Evolutionary conservation across 1,140 invertebrate genomes (phyloP).

Genomic region (Bombus haemorrhoidalis): DNA sequence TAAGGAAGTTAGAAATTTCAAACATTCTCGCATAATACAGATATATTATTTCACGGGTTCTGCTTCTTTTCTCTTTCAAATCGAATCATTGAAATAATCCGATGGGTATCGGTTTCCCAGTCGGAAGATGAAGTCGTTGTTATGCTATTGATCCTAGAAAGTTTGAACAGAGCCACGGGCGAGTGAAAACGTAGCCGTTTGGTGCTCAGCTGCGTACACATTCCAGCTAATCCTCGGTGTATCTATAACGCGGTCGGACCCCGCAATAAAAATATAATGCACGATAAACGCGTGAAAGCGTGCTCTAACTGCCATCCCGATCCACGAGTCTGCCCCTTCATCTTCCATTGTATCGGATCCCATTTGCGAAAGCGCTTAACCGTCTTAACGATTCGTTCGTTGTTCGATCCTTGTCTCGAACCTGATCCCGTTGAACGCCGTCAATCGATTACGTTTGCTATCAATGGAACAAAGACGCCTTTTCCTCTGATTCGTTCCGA

Average conservation of each 20-base stretch:
- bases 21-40: background rate
- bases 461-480: conserved; percentile 22
- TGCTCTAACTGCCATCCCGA: conserved; percentile 26
- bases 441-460: conserved; percentile 45
- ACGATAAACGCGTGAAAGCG: conserved; percentile 69
- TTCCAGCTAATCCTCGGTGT: conserved; percentile 65
- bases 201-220: conserved; percentile 70
- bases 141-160: conserved; percentile 58
- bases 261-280: conserved; percentile 74
- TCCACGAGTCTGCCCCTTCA: background rate
- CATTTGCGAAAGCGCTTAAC: conserved; percentile 66
- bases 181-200: conserved; percentile 40
- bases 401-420: conserved; percentile 43
- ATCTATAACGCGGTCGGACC: conserved; percentile 51
- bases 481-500: conserved; percentile 13
- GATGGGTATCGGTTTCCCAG: background rate
- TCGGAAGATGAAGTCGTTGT: conserved; percentile 55
- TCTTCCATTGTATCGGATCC: conserved; percentile 44
- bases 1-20: background rate
- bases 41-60: background rate
- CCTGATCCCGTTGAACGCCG: conserved; percentile 30
- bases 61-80: background rate
- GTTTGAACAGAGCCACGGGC: conserved; percentile 48
- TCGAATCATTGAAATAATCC: no score
- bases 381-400: conserved; percentile 44